Evolutionary conservation across 2,888 invertebrate species (phyloP).

Genomic region (Osmoderma eremita): DNA sequence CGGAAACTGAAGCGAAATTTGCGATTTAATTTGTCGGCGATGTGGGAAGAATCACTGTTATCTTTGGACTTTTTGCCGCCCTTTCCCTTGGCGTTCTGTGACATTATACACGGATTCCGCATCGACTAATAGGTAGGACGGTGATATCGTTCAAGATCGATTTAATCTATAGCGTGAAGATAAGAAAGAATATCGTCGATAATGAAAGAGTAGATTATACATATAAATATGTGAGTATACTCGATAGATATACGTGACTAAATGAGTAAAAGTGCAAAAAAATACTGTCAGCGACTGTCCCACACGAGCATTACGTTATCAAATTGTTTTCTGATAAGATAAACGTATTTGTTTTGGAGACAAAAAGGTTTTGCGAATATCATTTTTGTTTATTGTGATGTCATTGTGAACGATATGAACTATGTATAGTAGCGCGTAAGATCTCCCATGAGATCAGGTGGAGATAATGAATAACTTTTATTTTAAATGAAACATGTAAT

Average conservation of each 20-base stretch:
- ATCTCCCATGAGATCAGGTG: too few species aligned
- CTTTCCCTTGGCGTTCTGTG: slow-evolving; percentile 35
- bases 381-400: background rate
- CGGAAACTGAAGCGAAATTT: slow-evolving; percentile 41
- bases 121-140: slow-evolving; percentile 16
- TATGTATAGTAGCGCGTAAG: too few species aligned
- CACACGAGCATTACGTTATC: background rate
- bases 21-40: slow-evolving; percentile 38
- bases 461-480: too few species aligned
- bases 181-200: slow-evolving; percentile 11
- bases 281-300: background rate
- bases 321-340: slow-evolving; percentile 12
- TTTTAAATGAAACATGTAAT: too few species aligned
- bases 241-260: background rate
- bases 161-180: slow-evolving; percentile 19
- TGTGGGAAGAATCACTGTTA: slow-evolving; percentile 31
- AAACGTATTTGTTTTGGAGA: slow-evolving; percentile 17
- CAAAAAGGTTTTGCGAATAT: slow-evolving; percentile 2
- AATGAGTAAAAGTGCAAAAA: slow-evolving; percentile 21
- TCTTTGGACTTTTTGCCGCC: slow-evolving; percentile 32
- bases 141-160: slow-evolving; percentile 22
- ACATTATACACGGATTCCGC: slow-evolving; percentile 34
- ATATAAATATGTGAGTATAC: too few species aligned
- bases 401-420: too few species aligned
- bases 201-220: too few species aligned